Base-by-base conservation (phyloP, 2,113 vertebrate genomes). In the Atrichornis clamosus region DNA sequence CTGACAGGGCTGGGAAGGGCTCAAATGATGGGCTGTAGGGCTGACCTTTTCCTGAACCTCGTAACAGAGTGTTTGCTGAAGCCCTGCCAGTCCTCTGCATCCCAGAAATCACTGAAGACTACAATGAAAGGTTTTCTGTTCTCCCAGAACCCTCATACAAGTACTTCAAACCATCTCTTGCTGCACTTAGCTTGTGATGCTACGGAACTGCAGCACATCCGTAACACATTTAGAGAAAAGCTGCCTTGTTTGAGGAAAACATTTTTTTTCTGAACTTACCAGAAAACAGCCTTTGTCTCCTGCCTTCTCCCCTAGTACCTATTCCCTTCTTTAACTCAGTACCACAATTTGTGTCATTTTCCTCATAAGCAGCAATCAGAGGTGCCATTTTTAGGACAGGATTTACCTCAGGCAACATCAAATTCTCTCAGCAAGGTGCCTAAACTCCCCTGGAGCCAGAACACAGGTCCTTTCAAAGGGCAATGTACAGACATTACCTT, bases 41-140 rank as follows among this genome's bases (percentile, higher is more conserved):
- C 63, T 94, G 90, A 67, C 75, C 92, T 90, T 13, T 13, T 52
- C 72, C 76, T 81, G 84, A 96, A 81, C 90, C 68, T 74, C 85
- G 26, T 2, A n/a, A 74, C 28, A n/a, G 63, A 76, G 46, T 15
- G 14, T 79, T 87, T 56, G 56, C 84, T 55, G 70, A 46, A 84
- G 49, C 37, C 62, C 37, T 64, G 39, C 7, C 37, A 87, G n/a
- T 15, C 39, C 35, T 46, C 44, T 37, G 50, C 18, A 2, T 44
- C 32, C 42, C 77, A 68, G 69, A 75, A 87, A 69, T 62, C 39
- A 18, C 44, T 78, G 39, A 69, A 87, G 56, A 15, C 28, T 30
- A 12, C 2, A 11, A 7, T 2, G 65, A 52, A 42, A 22, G 62
- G 13, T 27, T 33, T 52, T 33, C 69, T 73, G 28, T 4, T 60